Base-by-base conservation (phyloP, 2,113 vertebrate genomes). In the Porphyrio hochstetteri region DNA sequence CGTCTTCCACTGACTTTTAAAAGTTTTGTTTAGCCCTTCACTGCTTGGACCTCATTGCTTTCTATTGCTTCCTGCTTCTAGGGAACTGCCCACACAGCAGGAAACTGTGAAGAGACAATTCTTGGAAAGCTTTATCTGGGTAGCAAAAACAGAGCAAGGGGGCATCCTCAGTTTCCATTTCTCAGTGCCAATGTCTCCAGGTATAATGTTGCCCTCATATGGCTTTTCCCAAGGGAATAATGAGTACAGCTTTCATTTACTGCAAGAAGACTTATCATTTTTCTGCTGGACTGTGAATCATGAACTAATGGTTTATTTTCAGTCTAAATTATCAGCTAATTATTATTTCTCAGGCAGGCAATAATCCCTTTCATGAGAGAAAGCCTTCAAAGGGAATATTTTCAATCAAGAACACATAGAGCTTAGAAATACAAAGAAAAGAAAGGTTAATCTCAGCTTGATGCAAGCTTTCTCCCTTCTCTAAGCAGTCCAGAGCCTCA, bases 361-460 rank as follows among this genome's bases (percentile, higher is more conserved):
- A 77, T 95, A 93, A 94, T 90, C 64, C 2, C 0, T 93, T 94
- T 83, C 85, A 61, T 48, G 25, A 80, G 24, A 35, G 59, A 86
- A 89, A 93, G 46, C 40, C 67, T 91, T 96, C 85, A 95, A 93
- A 94, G 59, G n/a, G 33, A 95, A n/a, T 81, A 94, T 90, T 95
- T 96, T 95, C 71, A 92, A 90, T 69, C 9, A 4, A 86, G 85
- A 93, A 72, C 68, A 92, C 52, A 96, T 82, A 74, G 42, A 77
- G 5, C 75, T 93, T 82, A 70, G 19, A 81, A 87, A 77, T 52
- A 79, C 40, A 93, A 91, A 94, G 68, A 23, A 60, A 80, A 67
- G 55, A 86, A 92, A 88, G 33, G 75, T 78, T 93, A 93, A 95
- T 85, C 68, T 88, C 69, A 79, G 36, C 11, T 80, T 96, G 82